These are phyloP conservation scores for Drosophila paranaensis DNA, from an alignment of 2,888 invertebrate genomes.

Conservation along the genomic window DNA sequence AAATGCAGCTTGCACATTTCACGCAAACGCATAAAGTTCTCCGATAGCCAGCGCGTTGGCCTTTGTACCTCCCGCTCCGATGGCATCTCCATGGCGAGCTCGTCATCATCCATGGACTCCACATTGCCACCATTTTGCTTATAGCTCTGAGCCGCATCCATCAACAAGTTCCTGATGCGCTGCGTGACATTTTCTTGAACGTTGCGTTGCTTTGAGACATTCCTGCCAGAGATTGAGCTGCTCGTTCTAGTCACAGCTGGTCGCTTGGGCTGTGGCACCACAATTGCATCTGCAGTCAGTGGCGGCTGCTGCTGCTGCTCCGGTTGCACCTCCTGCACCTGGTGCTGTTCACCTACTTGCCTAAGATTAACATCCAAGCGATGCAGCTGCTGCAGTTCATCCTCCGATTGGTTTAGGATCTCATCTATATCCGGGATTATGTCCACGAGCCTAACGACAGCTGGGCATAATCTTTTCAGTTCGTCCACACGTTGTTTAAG, in stretches of 20 bases:
- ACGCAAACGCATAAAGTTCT: conserved; percentile 21
- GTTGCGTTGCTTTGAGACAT: not conserved
- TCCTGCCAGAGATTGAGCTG: not conserved
- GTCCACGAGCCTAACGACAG: conserved; percentile 6
- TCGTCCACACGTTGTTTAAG: conserved; percentile 1
- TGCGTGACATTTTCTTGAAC: not conserved
- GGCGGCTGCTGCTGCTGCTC: not conserved
- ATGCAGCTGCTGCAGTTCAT: not conserved
- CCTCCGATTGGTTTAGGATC: conserved; percentile 22
- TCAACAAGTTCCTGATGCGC: not conserved
- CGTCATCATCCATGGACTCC: not conserved
- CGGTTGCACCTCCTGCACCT: not conserved
- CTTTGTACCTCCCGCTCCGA: not conserved
- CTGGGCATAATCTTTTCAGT: not conserved
- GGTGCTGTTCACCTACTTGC: no score
- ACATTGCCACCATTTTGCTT: conserved; percentile 1
- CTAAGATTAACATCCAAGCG: not conserved
- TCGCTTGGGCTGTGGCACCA: conserved; percentile 18
- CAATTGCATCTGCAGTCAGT: conserved; percentile 9
- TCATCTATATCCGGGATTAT: conserved; percentile 32
- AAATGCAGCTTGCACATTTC: conserved; percentile 4
- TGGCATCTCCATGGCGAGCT: not conserved
- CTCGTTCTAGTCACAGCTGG: not conserved
- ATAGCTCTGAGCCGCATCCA: not conserved
- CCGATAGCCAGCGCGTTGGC: conserved; percentile 13